Evolutionary conservation across 2,797 vertebrate species (phyloP), one percentile per base, ranked within the genome.

Genomic region (Erpetoichthys calabaricus): DNA sequence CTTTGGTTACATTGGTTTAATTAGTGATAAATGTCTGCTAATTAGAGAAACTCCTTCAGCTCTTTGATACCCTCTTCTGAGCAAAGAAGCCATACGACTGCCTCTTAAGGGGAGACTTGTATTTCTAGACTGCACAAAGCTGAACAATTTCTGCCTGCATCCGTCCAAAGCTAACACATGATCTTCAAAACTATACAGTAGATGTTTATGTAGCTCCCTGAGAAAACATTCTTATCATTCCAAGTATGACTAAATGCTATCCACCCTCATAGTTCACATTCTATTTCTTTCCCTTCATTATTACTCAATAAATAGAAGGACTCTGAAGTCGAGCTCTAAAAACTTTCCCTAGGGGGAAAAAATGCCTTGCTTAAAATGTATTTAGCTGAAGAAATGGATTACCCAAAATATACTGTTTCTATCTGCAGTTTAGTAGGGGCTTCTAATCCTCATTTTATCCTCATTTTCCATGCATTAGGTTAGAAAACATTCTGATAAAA

Each of bases 211-310:
- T 86, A 84, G 82, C 79, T 82, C 80, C 82, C 75, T 84, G 77
- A 77, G 81, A 86, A 87, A 87, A 86, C 83, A 87, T 86, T 85
- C 81, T 81, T 80, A 82, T 83, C 84, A 86, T 86, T 87, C 85
- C 84, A 82, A 82, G 80, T 81, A 79, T 84, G 82, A 82, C 85
- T 83, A 83, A 80, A 83, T 85, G 80, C 85, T 84, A 86, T 85
- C 82, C 80, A 80, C 76, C 63, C 75, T 75, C 83, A 87, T 86
- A 85, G 78, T 77, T 84, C 1, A 53, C 80, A 87, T 87, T 85
- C 80, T 82, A 77, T 73, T 68, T 57, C 66, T 52, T 60, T 68
- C 63, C 70, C 76, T 78, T 81, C 80, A 80, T 82, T 82, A 80
- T 81, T 82, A 85, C 74, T 80, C 25, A 25, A 25, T 68, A 76